Evolutionary conservation across 2,888 invertebrate genomes (phyloP).

Genomic region (Tetragonisca angustula): DNA sequence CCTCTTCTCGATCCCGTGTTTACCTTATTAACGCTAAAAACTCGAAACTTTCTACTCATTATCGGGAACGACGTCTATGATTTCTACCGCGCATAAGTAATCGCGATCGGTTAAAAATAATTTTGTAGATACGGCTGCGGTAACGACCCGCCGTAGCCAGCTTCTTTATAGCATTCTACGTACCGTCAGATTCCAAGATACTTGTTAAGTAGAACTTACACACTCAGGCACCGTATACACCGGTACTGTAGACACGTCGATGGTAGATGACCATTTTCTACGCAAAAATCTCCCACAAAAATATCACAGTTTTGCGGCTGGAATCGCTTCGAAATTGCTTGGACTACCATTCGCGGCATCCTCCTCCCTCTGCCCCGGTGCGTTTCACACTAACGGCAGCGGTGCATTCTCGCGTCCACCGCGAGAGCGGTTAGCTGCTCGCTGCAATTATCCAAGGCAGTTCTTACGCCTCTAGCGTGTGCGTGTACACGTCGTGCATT

Average conservation of each 20-base stretch:
- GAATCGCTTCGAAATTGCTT: constrained; percentile 18
- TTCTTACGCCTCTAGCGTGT: constrained; percentile 62
- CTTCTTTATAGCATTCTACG: background rate
- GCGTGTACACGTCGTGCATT: constrained; percentile 47
- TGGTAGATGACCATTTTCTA: background rate
- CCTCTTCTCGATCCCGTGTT: constrained; percentile 14
- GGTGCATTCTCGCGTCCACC: constrained; percentile 39
- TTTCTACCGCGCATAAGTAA: constrained; percentile 13
- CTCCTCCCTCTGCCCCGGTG: constrained; percentile 25
- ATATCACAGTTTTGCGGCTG: constrained; percentile 22
- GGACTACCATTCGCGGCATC: constrained; percentile 34
- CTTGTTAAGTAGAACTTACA: constrained; percentile 25
- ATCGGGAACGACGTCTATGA: constrained; percentile 36
- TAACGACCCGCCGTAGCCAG: constrained; percentile 20
- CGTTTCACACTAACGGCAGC: constrained; percentile 56
- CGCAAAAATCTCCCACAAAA: background rate
- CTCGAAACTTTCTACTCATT: constrained; percentile 60
- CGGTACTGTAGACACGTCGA: no score
- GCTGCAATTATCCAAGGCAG: constrained; percentile 74
- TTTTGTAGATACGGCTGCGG: background rate
- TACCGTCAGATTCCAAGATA: background rate
- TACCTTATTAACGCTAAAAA: constrained; percentile 38
- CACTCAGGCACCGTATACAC: background rate
- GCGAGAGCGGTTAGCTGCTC: constrained; percentile 49
- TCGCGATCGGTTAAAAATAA: constrained; percentile 21